Evolutionary conservation across 1,140 invertebrate genomes (phyloP), one percentile per base, ranked within the genome.

Genomic region (Homalodisca vitripennis): DNA sequence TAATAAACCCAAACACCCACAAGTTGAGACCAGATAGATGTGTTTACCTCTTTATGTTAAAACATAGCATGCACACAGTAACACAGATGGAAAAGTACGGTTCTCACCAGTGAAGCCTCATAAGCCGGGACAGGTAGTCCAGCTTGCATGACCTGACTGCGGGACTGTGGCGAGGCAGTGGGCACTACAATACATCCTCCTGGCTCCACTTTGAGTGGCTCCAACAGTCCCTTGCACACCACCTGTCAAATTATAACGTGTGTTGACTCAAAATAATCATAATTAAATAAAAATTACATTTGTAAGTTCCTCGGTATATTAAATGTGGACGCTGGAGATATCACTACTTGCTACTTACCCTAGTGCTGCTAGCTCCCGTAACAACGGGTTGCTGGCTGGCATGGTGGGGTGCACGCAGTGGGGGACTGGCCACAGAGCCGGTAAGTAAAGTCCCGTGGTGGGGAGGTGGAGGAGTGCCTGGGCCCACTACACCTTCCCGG

Each of bases 41-140:
- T 46, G 10, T 46, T 10, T 46, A 12, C n/a, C n/a, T 46, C 41
- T 46, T 46, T 46, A 12, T 12, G n/a, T 46, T 46, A 46, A 10
- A 12, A n/a, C 10, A n/a, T n/a, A n/a, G n/a, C n/a, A 65, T 47
- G 22, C 1, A 12, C 57, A 22, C 26, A 12, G 22, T 3, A 48
- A 65, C 64, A 67, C 63, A 48, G 71, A 68, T 70, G 63, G 41
- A n/a, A n/a, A n/a, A n/a, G n/a, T n/a, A n/a, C n/a, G n/a, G 68
- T 74, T 84, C 87, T 88, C 82, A 93, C 91, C 88, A 92, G 75
- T 74, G 84, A 84, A 12, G 85, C 81, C 73, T 89, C 88, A 68
- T 86, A 89, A 17, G 85, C 78, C 14, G 86, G 79, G 66, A 87
- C 81, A 1, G 86, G 81, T 70, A 88, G 82, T 3, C 82, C 83